A percentile compares a stretch with the other conserved stretches of the same genome.
These are phyloP conservation scores for Alligator mississippiensis DNA, from an alignment of 2,113 vertebrate genomes.

Conservation along the genomic window DNA sequence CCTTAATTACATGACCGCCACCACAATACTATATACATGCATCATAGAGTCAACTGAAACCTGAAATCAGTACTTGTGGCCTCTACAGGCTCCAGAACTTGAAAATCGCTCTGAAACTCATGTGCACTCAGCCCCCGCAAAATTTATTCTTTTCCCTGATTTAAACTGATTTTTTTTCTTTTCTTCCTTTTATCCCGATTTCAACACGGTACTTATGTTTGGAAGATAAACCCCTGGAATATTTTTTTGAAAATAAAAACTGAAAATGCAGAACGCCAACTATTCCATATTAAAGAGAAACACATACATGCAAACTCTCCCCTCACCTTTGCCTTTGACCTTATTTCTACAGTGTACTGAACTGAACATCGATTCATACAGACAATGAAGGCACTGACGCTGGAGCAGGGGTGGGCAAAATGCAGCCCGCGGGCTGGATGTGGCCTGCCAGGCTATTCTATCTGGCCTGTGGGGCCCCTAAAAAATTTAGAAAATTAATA, in stretches of 20 bases:
- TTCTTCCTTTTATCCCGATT: not conserved
- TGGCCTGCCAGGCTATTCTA: too few relatives aligned
- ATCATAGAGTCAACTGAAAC: slow-evolving; percentile 18
- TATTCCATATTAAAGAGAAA: too few relatives aligned
- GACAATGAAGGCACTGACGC: not conserved
- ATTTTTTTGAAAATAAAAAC: too few relatives aligned
- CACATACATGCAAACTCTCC: too few relatives aligned
- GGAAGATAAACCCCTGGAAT: too few relatives aligned
- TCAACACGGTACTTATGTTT: too few relatives aligned
- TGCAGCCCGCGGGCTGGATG: too few relatives aligned
- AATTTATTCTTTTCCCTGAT: not conserved
- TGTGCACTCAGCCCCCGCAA: not conserved
- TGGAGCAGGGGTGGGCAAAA: too few relatives aligned
- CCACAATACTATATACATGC: not conserved
- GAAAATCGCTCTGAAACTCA: not conserved
- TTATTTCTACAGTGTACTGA: not conserved
- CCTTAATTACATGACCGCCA: slow-evolving; percentile 52
- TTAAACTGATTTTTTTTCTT: not conserved
- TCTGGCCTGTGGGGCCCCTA: too few relatives aligned
- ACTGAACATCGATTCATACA: not conserved
- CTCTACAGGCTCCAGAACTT: not conserved
- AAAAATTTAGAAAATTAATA: too few relatives aligned
- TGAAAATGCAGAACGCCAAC: too few relatives aligned
- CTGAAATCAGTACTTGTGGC: slow-evolving; percentile 23
- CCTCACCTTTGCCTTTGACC: not conserved